Evolutionary conservation across 2,797 vertebrate genomes (phyloP), one percentile per base, ranked within the genome.

Genomic region (Semaprochilodus insignis): DNA sequence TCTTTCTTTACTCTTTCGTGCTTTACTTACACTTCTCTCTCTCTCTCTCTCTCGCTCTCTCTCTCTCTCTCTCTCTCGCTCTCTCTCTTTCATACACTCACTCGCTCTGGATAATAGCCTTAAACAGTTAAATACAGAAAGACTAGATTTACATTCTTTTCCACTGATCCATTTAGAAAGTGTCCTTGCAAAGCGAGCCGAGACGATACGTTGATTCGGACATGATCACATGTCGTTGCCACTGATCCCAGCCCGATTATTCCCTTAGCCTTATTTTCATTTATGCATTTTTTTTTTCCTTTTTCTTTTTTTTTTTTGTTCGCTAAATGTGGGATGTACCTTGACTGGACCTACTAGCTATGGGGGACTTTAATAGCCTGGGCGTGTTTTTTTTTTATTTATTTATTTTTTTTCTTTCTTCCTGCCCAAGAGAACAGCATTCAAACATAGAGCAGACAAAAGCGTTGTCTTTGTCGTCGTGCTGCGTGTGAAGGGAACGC

Each of bases 401-500:
- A 2, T 17, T 25, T 36, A 63, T 48, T 3, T 36, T 36, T 67
- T 55, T 69, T 6, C 8, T 48, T 6, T 36, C 36, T 67, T 55
- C 54, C 55, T 80, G 71, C 51, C 71, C 71, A 73, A n/a, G 54
- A 74, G 54, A 54, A 74, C 72, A 73, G 72, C 78, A 74, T 77
- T 71, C 65, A 55, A 77, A 66, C 14, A 11, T 74, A 80, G 81
- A 66, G 63, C 88, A 85, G 87, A 89, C 89, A 88, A 82, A 36
- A 60, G 54, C 21, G 70, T 84, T 84, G 89, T 89, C 89, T 85
- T 90, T 90, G 89, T 89, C 89, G 66, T 74, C 82, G 72, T 78
- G 65, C 81, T 70, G 70, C 23, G 13, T 54, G 76, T 21, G 44
- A 63, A 69, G 67, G 36, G 70, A 81, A 77, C 80, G 78, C 76